Percentiles rank a stretch among this genome's conserved stretches.
phyloP scores from a whole-genome alignment of 2,888 invertebrate genomes.

The Drosophila antonietae region DNA sequence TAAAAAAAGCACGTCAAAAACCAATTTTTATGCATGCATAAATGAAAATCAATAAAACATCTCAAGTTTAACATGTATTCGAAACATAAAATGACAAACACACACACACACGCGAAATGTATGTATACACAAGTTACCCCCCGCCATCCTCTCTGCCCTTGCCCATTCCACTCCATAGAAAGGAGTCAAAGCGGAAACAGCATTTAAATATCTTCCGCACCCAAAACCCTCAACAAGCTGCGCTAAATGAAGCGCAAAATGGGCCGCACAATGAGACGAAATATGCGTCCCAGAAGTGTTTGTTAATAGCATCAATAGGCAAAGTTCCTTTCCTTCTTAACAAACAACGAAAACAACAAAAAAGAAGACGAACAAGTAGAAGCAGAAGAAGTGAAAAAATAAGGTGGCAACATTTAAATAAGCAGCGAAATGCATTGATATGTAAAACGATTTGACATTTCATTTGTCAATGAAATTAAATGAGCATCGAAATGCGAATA shows the following conservation, averaged over 20 bases:
- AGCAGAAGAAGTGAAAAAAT: not conserved
- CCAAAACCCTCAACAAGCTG: constrained; percentile 17
- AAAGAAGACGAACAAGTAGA: not conserved
- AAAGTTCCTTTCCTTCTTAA: constrained; percentile 21
- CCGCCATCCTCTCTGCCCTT: too few relatives aligned
- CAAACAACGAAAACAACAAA: not conserved
- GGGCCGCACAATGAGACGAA: constrained; percentile 60
- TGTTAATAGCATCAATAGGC: constrained; percentile 67
- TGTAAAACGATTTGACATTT: constrained; percentile 75
- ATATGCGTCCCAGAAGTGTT: constrained; percentile 50
- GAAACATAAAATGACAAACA: constrained; percentile 52
- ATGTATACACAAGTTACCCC: not conserved
- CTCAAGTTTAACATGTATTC: constrained; percentile 34
- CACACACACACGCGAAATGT: not conserved
- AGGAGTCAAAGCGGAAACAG: constrained; percentile 52
- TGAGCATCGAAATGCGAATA: constrained; percentile 35
- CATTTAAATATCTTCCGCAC: constrained; percentile 70
- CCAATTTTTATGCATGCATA: constrained; percentile 73
- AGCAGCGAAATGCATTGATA: constrained; percentile 69
- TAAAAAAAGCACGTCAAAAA: constrained; percentile 74
- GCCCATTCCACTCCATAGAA: constrained; percentile 3
- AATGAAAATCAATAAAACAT: constrained; percentile 77
- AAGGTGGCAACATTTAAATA: constrained; percentile 50
- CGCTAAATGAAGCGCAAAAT: constrained; percentile 74
- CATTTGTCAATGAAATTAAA: constrained; percentile 78